Conservation (phyloP, 2,888 invertebrate genomes). For the Leptinotarsa juncta region DNA sequence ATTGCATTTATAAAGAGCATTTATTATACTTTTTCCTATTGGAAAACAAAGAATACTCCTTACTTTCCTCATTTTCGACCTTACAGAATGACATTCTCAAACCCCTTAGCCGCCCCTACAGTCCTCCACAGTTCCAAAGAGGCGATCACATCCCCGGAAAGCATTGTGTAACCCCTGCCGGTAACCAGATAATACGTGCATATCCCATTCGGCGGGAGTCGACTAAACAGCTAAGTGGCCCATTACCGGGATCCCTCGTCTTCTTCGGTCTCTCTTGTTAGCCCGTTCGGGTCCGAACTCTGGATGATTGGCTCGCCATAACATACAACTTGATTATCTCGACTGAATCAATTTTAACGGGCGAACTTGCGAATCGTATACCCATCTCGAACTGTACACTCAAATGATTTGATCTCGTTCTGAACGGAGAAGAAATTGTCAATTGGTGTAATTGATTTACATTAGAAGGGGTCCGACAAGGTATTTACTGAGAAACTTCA, state of each 20-base stretch:
- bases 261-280: slow-evolving; percentile 1
- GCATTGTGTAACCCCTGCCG: background rate
- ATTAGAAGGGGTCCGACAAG: background rate
- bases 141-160: background rate
- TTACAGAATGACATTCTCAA: background rate
- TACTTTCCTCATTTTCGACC: too few species aligned
- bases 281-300: slow-evolving; percentile 39
- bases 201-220: background rate
- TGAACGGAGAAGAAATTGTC: background rate
- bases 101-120: background rate
- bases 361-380: slow-evolving; percentile 20
- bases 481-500: background rate
- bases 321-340: slow-evolving; percentile 63
- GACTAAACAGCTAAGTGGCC: slow-evolving; percentile 14
- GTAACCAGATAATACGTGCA: slow-evolving; percentile 5
- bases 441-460: background rate
- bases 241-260: slow-evolving; percentile 14
- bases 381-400: background rate
- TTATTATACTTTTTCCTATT: too few species aligned
- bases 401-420: background rate
- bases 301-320: slow-evolving; percentile 63
- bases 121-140: background rate
- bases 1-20: too few species aligned
- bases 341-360: slow-evolving; percentile 51
- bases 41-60: too few species aligned